Percentiles rank a stretch among this genome's conserved stretches.
phyloP scores from a whole-genome alignment of 1,140 invertebrate genomes.

The Amyelois transitella region DNA sequence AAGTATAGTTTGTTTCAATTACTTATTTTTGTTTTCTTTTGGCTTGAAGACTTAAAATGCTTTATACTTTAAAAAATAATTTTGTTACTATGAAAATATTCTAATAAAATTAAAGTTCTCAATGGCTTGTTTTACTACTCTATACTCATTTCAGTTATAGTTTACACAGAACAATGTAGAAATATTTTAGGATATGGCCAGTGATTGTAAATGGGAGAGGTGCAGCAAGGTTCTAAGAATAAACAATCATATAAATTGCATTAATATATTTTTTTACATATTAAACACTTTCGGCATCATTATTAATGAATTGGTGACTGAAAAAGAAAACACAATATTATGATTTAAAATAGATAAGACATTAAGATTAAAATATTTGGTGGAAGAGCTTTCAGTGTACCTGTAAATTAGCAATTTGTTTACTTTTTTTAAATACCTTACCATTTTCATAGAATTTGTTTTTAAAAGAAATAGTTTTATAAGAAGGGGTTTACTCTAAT shows the following conservation, averaged over 20 bases:
- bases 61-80: constrained; percentile 2
- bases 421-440: no score
- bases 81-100: neutral
- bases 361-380: neutral
- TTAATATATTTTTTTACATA: constrained; percentile 34
- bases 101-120: neutral
- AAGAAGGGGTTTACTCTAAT: no score
- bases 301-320: constrained; percentile 68
- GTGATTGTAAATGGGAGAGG: no score
- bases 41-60: neutral
- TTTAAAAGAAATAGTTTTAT: no score
- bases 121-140: neutral
- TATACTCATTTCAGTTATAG: neutral
- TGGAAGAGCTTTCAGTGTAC: no score
- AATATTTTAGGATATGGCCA: no score
- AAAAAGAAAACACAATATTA: constrained; percentile 48
- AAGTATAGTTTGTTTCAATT: neutral
- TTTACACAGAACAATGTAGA: no score
- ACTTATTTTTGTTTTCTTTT: neutral
- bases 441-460: no score
- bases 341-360: neutral
- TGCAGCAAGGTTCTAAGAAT: no score
- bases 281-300: constrained; percentile 64
- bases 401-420: no score
- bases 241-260: neutral